Evolutionary conservation across 92 coral and sea anemone species (phyloP).

Genomic region (Epizoanthus stellaris): DNA sequence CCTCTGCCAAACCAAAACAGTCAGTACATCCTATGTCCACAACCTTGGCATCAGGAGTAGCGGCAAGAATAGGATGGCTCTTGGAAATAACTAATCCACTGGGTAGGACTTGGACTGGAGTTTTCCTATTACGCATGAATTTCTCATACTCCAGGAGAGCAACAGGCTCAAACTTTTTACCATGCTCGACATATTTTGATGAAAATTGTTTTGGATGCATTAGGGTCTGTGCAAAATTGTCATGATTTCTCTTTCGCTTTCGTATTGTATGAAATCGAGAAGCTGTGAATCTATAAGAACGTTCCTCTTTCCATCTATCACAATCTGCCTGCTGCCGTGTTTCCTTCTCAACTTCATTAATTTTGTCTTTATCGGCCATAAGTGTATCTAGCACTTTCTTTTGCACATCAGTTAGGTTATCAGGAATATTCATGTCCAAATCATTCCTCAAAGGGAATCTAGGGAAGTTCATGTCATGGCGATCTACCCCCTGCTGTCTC

Average conservation of each 20-base stretch:
- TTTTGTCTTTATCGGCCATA: slow-evolving; percentile 23
- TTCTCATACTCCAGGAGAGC: slow-evolving; percentile 43
- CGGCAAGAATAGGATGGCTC: slow-evolving; percentile 41
- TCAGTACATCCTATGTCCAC: slow-evolving; percentile 21
- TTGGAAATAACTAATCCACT: slow-evolving; percentile 43
- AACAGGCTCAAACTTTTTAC: slow-evolving; percentile 53
- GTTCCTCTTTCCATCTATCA: too few species aligned
- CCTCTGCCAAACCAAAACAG: slow-evolving; percentile 33
- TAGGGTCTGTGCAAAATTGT: slow-evolving; percentile 20
- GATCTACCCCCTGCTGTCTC: background rate
- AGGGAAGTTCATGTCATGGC: background rate
- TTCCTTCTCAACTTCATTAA: slow-evolving; percentile 37
- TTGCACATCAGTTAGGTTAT: background rate
- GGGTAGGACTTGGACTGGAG: slow-evolving; percentile 29
- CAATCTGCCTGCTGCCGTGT: slow-evolving; percentile 24
- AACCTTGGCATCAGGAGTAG: slow-evolving; percentile 65
- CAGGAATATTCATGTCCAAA: slow-evolving; percentile 29
- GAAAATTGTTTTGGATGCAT: slow-evolving; percentile 48
- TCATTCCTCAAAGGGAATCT: slow-evolving; percentile 39
- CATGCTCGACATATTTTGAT: slow-evolving; percentile 42
- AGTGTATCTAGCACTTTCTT: background rate
- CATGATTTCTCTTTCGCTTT: slow-evolving; percentile 51
- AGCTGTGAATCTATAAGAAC: slow-evolving; percentile 40
- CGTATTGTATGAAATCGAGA: slow-evolving; percentile 47
- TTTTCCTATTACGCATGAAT: slow-evolving; percentile 46